A percentile compares a stretch with the other conserved stretches of the same genome.
Evolutionary conservation across 2,888 invertebrate genomes (phyloP).

Genomic region (Ellobium chinense): DNA sequence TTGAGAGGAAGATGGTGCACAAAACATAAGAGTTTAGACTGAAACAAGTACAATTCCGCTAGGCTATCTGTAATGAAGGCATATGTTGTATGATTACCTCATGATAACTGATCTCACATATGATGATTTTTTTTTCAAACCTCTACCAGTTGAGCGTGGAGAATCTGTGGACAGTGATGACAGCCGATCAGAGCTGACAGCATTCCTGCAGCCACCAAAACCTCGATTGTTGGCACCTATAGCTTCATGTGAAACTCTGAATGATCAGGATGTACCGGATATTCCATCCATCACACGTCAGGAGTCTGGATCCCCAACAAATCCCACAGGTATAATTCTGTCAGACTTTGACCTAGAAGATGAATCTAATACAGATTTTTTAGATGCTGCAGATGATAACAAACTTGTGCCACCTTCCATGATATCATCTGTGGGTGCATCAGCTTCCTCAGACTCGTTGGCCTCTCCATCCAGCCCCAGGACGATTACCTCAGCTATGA

Average conservation of each 20-base stretch:
- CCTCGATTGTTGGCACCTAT: constrained; percentile 77
- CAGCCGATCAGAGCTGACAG: constrained; percentile 61
- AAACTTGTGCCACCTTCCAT: constrained; percentile 57
- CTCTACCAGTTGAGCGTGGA: constrained; percentile 54
- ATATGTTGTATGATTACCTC: too few species aligned
- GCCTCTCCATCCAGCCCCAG: constrained; percentile 55
- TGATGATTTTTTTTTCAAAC: too few species aligned
- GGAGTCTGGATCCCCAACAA: constrained; percentile 51
- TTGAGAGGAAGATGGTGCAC: too few species aligned
- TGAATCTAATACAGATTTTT: constrained; percentile 64
- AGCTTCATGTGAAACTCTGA: constrained; percentile 77
- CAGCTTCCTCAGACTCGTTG: constrained; percentile 67
- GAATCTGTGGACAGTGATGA: constrained; percentile 65
- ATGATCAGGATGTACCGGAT: constrained; percentile 65
- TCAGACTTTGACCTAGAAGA: constrained; percentile 57
- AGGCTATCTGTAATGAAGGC: too few species aligned
- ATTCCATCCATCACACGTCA: constrained; percentile 69
- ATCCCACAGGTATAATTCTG: constrained; percentile 58
- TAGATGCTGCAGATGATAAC: constrained; percentile 59
- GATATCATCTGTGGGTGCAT: constrained; percentile 49
- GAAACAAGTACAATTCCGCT: too few species aligned
- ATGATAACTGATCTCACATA: too few species aligned
- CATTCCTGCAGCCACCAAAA: constrained; percentile 63
- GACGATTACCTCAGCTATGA: constrained; percentile 67
- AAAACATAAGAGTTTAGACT: too few species aligned